Evolutionary conservation across 2,888 invertebrate genomes (phyloP).

Genomic region (Slavum lentiscoides): DNA sequence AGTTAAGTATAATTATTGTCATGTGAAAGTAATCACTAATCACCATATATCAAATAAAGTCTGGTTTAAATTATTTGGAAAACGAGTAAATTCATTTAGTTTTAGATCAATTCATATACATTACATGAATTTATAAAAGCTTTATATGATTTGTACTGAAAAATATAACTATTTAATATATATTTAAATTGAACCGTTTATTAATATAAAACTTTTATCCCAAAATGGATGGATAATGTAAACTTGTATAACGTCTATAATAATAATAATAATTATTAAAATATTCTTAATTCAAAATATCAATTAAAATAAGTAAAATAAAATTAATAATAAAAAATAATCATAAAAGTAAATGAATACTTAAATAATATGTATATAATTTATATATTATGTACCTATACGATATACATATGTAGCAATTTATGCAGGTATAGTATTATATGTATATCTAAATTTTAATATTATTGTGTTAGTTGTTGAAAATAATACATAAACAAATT

Average conservation of each 20-base stretch:
- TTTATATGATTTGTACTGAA: constrained; percentile 12
- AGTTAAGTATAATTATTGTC: too few relatives aligned
- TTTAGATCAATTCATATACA: not conserved
- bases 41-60: too few relatives aligned
- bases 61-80: too few relatives aligned
- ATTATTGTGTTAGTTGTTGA: constrained; percentile 9
- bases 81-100: not conserved
- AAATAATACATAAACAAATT: not conserved
- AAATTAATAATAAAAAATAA: constrained; percentile 8
- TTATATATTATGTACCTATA: not conserved
- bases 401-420: not conserved
- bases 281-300: constrained; percentile 23
- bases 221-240: not conserved
- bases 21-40: too few relatives aligned
- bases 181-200: not conserved
- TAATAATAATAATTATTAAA: not conserved
- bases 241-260: constrained; percentile 4
- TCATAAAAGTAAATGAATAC: not conserved
- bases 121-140: not conserved
- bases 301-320: constrained; percentile 6
- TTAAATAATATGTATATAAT: not conserved
- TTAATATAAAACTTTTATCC: constrained; percentile 4
- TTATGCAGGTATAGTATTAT: not conserved
- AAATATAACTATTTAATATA: constrained; percentile 29
- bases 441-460: not conserved